These are phyloP conservation scores for Phocoena phocoena DNA, from an alignment of 2,113 vertebrate species.

Conservation along the genomic window DNA sequence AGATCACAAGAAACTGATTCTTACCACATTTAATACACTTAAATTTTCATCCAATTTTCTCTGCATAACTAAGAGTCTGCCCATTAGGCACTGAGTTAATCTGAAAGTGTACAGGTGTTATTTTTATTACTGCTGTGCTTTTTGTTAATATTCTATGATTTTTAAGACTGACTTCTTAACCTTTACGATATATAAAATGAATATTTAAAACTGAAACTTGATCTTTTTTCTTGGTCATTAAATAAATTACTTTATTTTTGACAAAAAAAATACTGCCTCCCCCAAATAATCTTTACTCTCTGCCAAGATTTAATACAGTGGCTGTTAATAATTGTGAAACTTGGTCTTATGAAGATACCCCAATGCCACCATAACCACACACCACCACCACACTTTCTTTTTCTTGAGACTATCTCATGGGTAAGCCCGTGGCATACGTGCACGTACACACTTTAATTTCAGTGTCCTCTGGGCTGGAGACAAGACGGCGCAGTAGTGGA, in stretches of 20 bases:
- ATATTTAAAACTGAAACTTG: conserved; percentile 39
- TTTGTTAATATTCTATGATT: neutral
- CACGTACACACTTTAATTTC: neutral
- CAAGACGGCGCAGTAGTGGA: neutral
- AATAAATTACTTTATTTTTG: neutral
- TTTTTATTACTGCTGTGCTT: conserved; percentile 4
- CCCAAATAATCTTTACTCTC: neutral
- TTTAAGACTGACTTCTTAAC: conserved; percentile 3
- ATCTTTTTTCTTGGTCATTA: neutral
- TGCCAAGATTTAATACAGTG: neutral
- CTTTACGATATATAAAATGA: neutral
- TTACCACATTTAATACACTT: neutral
- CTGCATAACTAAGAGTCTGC: neutral
- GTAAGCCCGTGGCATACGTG: neutral
- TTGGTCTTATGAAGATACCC: neutral
- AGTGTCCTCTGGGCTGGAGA: neutral
- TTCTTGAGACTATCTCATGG: neutral
- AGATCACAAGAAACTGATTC: neutral
- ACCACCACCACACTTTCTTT: neutral
- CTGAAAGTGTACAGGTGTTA: neutral
- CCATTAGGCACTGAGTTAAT: neutral
- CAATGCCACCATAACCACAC: no score
- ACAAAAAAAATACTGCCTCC: neutral
- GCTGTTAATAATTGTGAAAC: neutral
- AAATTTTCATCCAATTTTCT: neutral